phyloP scores from a whole-genome alignment of 2,797 vertebrate species.

The Pelochelys cantorii region DNA sequence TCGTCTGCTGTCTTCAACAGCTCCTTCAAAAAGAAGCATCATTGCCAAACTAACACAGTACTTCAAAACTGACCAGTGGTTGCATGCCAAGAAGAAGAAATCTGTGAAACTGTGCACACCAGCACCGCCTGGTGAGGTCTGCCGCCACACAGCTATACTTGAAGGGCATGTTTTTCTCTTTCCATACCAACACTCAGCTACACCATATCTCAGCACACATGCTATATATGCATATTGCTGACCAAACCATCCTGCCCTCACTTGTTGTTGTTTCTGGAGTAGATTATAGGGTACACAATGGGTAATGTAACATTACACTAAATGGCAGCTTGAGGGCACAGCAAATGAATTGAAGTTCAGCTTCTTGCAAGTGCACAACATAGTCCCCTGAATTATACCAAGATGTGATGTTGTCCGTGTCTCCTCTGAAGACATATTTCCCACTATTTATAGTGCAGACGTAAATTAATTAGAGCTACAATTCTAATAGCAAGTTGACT shows the following conservation, averaged over 20 bases:
- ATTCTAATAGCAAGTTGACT: slow-evolving; percentile 23
- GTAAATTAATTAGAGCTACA: neutral
- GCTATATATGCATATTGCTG: neutral
- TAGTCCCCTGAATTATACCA: neutral
- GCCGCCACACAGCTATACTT: slow-evolving; percentile 30
- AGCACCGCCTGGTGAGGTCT: slow-evolving; percentile 66
- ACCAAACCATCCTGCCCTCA: neutral
- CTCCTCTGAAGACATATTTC: neutral
- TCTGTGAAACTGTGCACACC: slow-evolving; percentile 50
- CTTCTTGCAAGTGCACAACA: neutral
- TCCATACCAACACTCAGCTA: neutral
- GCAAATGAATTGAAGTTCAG: neutral
- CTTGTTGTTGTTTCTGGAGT: neutral
- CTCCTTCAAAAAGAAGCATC: neutral
- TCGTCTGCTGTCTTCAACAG: neutral
- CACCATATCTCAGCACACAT: neutral
- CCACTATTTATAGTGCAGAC: neutral
- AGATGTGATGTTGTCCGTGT: neutral
- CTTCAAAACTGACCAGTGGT: neutral
- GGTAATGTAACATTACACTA: neutral
- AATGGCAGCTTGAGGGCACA: neutral
- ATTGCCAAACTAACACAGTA: neutral
- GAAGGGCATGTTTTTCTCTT: neutral
- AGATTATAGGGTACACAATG: neutral
- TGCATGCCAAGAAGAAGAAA: neutral